phyloP scores from a whole-genome alignment of 2,797 vertebrate species.

The Fratercula arctica region DNA sequence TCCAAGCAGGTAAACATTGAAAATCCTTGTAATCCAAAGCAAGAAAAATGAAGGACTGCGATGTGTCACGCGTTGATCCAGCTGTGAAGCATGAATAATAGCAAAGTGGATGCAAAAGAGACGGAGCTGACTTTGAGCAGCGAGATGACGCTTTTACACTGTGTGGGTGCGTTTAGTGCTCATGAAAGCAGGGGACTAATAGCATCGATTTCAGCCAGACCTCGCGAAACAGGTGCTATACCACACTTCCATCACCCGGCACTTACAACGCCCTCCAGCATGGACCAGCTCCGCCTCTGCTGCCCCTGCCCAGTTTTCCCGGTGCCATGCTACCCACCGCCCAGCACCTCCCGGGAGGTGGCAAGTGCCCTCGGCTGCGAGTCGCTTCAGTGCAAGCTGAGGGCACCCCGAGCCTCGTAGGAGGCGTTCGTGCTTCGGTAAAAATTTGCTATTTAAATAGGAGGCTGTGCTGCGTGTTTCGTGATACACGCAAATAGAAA shows the following conservation, averaged over 20 bases:
- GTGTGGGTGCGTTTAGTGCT: neutral
- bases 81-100: conserved; percentile 24
- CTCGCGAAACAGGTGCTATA: neutral
- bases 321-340: neutral
- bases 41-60: neutral
- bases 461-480: neutral
- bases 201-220: conserved; percentile 12
- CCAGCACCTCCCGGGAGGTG: neutral
- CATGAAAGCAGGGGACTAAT: neutral
- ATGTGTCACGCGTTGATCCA: neutral
- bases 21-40: neutral
- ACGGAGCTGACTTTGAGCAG: neutral
- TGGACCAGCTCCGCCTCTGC: neutral
- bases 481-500: neutral
- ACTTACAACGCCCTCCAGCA: neutral
- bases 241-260: neutral
- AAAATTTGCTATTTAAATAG: conserved; percentile 23
- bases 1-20: conserved; percentile 28
- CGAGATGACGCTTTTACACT: neutral
- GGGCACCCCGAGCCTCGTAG: neutral
- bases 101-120: neutral
- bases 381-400: neutral
- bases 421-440: conserved; percentile 3
- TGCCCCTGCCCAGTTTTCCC: neutral
- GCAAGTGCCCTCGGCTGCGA: neutral